Conservation (phyloP, 2,797 vertebrate species). For the Rhyacichthys aspro region DNA sequence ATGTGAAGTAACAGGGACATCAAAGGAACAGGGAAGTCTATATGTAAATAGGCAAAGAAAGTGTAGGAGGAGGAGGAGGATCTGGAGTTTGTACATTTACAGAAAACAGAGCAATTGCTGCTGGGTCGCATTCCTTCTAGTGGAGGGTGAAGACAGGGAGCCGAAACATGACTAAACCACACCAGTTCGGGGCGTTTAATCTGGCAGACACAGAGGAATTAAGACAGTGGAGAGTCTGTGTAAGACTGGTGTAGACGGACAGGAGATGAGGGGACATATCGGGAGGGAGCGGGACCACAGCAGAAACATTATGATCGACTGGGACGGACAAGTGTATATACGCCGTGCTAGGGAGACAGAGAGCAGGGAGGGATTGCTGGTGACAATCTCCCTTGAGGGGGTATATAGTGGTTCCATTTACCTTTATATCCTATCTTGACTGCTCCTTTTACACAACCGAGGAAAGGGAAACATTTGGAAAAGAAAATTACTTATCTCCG, state of each 20-base stretch:
- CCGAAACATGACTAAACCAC: slow-evolving; percentile 84
- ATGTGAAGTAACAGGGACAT: slow-evolving; percentile 95
- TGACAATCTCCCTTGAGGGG: slow-evolving; percentile 94
- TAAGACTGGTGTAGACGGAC: slow-evolving; percentile 90
- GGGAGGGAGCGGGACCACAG: slow-evolving; percentile 70
- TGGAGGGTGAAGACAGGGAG: slow-evolving; percentile 84
- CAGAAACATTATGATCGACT: slow-evolving; percentile 93
- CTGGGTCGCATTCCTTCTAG: slow-evolving; percentile 91
- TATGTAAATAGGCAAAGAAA: slow-evolving; percentile 66
- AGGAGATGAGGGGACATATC: slow-evolving; percentile 90
- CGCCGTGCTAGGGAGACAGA: slow-evolving; percentile 99
- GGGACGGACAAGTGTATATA: slow-evolving; percentile 93
- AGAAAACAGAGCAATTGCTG: slow-evolving; percentile 86
- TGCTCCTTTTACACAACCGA: slow-evolving; percentile 98
- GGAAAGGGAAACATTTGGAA: slow-evolving; percentile 98
- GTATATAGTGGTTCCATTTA: slow-evolving; percentile 91
- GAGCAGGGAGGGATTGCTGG: slow-evolving; percentile 91
- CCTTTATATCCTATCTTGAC: slow-evolving; percentile 99
- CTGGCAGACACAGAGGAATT: slow-evolving; percentile 91
- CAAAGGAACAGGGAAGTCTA: slow-evolving; percentile 84
- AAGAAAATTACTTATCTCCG: slow-evolving; percentile 88
- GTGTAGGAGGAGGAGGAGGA: slow-evolving; percentile 38
- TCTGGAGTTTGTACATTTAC: slow-evolving; percentile 80
- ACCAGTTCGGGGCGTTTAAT: slow-evolving; percentile 92
- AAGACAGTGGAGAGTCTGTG: slow-evolving; percentile 86